These are phyloP conservation scores for Epistrophe eligans DNA, from an alignment of 2,888 invertebrate genomes.

Conservation along the genomic window DNA sequence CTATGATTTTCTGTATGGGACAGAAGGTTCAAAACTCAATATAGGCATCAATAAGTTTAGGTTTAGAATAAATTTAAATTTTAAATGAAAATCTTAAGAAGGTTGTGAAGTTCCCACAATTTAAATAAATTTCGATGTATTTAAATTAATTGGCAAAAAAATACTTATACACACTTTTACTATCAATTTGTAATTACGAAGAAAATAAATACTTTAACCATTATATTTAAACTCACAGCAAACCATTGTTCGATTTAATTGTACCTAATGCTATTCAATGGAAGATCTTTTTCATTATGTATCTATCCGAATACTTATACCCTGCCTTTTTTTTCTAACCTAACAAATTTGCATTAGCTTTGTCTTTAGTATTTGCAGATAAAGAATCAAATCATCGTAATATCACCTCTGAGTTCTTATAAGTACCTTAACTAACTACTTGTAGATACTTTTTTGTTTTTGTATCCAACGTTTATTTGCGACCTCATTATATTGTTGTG, in stretches of 20 bases:
- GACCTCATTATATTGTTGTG: conserved; percentile 22
- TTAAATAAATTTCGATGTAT: neutral
- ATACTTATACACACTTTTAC: neutral
- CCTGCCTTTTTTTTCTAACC: conserved; percentile 12
- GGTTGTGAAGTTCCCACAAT: neutral
- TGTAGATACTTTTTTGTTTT: conserved; percentile 3
- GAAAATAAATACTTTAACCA: neutral
- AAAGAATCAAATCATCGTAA: conserved; percentile 57
- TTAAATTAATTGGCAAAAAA: neutral
- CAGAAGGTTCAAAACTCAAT: too few species aligned
- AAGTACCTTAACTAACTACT: neutral
- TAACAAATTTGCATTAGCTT: neutral
- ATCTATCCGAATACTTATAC: neutral
- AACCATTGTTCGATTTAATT: neutral
- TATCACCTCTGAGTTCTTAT: conserved; percentile 7
- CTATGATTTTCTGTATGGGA: too few species aligned
- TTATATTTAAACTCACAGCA: neutral
- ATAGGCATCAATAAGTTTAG: too few species aligned
- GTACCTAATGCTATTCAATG: neutral
- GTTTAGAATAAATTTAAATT: neutral
- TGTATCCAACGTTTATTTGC: conserved; percentile 18
- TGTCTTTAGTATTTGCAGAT: conserved; percentile 38
- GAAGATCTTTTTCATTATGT: neutral
- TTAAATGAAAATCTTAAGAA: neutral
- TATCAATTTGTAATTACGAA: neutral